phyloP scores from a whole-genome alignment of 2,113 vertebrate genomes.

The Platysternon megacephalum region DNA sequence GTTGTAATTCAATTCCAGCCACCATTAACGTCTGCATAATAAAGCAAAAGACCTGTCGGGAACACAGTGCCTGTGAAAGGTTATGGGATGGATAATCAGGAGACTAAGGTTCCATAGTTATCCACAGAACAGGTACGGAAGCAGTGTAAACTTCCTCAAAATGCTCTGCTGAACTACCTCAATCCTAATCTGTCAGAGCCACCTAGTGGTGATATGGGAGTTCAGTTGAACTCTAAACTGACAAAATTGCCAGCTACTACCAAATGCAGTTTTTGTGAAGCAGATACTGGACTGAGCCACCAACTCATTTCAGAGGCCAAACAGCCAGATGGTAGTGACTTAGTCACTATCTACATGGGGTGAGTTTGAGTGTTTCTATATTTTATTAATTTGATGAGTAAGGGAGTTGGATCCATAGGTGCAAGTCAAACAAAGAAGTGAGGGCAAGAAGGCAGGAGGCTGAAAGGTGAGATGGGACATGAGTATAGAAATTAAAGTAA shows the following conservation, averaged over 20 bases:
- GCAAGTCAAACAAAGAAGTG: too few species aligned
- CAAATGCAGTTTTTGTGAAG: neutral
- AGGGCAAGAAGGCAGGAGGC: too few species aligned
- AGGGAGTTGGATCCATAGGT: too few species aligned
- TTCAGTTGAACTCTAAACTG: neutral
- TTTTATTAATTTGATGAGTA: too few species aligned
- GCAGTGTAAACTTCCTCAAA: neutral
- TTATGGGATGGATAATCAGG: neutral
- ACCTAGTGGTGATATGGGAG: neutral
- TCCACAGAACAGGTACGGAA: neutral
- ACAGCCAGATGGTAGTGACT: neutral
- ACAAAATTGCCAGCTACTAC: neutral
- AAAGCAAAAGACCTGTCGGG: neutral
- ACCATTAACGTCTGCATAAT: neutral
- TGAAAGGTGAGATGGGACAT: too few species aligned
- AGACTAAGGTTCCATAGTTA: neutral
- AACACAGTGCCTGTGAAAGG: neutral
- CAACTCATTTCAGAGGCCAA: neutral
- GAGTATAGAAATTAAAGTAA: too few species aligned
- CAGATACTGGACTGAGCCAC: fast-evolving
- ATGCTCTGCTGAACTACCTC: neutral
- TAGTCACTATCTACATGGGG: neutral
- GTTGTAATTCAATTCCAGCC: neutral
- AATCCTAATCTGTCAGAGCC: constrained; percentile 9
- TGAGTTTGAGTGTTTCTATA: neutral